Base-by-base conservation (phyloP, 2,797 vertebrate species). In the Geotria australis region DNA sequence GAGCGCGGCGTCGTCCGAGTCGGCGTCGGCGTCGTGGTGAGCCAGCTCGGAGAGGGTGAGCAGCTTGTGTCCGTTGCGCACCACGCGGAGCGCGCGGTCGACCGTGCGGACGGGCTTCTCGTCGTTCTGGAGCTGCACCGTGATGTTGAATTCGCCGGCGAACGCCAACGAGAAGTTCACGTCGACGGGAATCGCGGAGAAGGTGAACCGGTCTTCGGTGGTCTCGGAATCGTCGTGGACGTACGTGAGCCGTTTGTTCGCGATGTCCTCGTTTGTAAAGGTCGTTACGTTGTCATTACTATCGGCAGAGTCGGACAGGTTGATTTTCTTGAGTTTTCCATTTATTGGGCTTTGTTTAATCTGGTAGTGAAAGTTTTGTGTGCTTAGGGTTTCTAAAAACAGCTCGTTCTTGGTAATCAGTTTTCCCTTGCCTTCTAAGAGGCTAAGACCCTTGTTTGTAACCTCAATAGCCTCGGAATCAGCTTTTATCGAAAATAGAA, bases 221-320 rank as follows among this genome's bases (percentile, higher is more conserved):
- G 77, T 79, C 73, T 96, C 88, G 57, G 79, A 79, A 66, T 85
- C 74, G 1, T 93, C 78, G 1, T 89, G 86, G 60, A 81, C 65
- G 47, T 82, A 96, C 65, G 86, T 74, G 51, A 94, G 72, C 13
- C 61, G 64, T 55, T 79, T 70, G 10, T 67, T 70, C 48, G 66
- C 57, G 61, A 86, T 72, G 63, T 88, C 83, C 61, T 75, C 65
- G 61, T 72, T 77, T 56, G 70, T 81, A 64, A 93, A 91, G 11
- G 62, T 65, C 11, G 72, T 66, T 57, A 85, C 68, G 57, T 74
- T 78, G 60, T 67, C 66, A 48, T 70, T 77, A 67, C 66, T 75
- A 57, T 70, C 65, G 1, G 73, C 74, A 8, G 74, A 79, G 64
- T 72, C 70, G 10, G 77, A 79, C 62, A 74, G 75, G 65, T 68